Base-by-base conservation (phyloP, 2,888 invertebrate genomes). In the Tuberolachnus salignus region DNA sequence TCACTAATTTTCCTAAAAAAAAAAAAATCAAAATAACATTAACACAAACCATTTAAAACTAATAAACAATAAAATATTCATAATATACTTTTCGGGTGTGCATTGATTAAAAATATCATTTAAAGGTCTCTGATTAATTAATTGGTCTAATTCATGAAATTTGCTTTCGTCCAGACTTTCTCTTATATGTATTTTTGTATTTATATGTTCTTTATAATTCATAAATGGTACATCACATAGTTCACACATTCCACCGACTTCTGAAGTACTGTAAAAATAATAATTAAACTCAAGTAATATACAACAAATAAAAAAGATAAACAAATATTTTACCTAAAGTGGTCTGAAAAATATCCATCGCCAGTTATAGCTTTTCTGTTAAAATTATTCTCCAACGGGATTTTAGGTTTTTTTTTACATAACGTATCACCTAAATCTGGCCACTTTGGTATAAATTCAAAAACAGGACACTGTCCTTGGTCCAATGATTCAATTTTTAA, bases 161-260 rank as follows among this genome's bases (percentile, higher is more conserved):
- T n/a, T 78, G 1, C 34, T 51, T 11, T 78, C 67, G 34, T 78
- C 69, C 51, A 69, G 78, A 51, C 78, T 78, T 69, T 78, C 78
- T 42, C 34, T 59, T 19, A 78, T 19, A 59, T 78, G 78, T 51
- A 34, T 78, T 78, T 59, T 69, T 51, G 78, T 78, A 59, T 78
- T 78, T n/a, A 78, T 78, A 59, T 78, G 78, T 49, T 78, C 78
- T 13, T 78, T 78, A 59, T 78, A 78, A 51, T 78, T 78, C 78
- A 78, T 78, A 59, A 78, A 78, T 21, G 78, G 78, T 6, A 78
- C 44, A 61, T 78, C 78, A 61, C 78, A 78, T 42, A 78, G 3
- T 59, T 78, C 78, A 59, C 78, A 78, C 78, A 78, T 78, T 34
- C 78, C 78, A 23, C 78, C 78, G 13, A 78, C 69, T 69, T 78